Evolutionary conservation across 2,888 invertebrate genomes (phyloP).

Genomic region (Ecdyonurus torrentis): DNA sequence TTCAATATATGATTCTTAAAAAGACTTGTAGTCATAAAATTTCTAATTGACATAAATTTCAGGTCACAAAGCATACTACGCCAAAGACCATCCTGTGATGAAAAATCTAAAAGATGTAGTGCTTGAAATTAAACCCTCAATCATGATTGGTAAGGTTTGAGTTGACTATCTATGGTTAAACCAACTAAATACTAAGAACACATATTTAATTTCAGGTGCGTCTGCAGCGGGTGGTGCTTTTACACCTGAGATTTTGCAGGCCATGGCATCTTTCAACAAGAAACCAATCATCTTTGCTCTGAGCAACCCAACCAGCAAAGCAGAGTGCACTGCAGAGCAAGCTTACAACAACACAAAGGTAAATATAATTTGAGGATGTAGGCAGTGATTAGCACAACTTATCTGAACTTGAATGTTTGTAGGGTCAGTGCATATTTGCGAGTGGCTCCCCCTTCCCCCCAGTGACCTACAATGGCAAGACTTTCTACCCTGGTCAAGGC

Average conservation of each 20-base stretch:
- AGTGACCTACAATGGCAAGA: slow-evolving; percentile 61
- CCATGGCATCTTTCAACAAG: slow-evolving; percentile 71
- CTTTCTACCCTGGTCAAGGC: slow-evolving; percentile 85
- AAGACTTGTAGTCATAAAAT: not conserved
- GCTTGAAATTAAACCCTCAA: slow-evolving; percentile 33
- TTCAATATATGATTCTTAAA: not conserved
- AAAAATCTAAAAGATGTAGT: slow-evolving; percentile 33
- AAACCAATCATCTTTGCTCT: slow-evolving; percentile 92
- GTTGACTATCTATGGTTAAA: not conserved
- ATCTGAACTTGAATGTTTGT: slow-evolving; percentile 14
- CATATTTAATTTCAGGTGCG: slow-evolving; percentile 54
- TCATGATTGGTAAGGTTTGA: slow-evolving; percentile 31
- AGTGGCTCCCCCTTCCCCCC: slow-evolving; percentile 93
- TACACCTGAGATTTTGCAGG: slow-evolving; percentile 63
- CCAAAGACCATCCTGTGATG: slow-evolving; percentile 38
- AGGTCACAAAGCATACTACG: slow-evolving; percentile 68
- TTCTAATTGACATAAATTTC: slow-evolving; percentile 32
- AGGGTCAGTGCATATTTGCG: slow-evolving; percentile 87
- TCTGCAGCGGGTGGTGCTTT: slow-evolving; percentile 92
- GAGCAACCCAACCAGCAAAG: slow-evolving; percentile 95
- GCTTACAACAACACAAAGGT: slow-evolving; percentile 80
- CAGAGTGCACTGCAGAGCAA: slow-evolving; percentile 98
- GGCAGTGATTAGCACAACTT: no score
- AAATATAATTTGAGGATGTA: no score
- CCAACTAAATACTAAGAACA: slow-evolving; percentile 4